Base-by-base conservation (phyloP, 1,140 invertebrate species). In the Macrosteles quadrilineatus region DNA sequence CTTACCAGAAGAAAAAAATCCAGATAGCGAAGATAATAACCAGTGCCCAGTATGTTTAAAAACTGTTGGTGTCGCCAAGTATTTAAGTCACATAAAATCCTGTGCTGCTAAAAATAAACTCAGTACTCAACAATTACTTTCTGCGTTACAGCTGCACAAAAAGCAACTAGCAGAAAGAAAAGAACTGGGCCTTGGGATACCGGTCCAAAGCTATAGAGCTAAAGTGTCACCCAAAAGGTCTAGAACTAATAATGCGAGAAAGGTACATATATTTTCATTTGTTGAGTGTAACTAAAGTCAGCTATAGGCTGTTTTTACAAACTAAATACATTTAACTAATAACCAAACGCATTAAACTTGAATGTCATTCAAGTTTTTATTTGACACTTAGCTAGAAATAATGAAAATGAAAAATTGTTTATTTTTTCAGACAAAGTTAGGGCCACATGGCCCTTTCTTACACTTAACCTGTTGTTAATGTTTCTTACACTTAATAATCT, bases 31-130 rank as follows among this genome's bases (percentile, higher is more conserved):
- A 25, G 17, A 32, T 36, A 71, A 19, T 29, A 72, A 67, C 47
- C 63, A 70, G 57, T 73, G 72, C 43, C 72, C 72, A 12, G 14
- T 73, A 55, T 73, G 72, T 69, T 69, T 68, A 27, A 62, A 69
- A 53, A 63, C 57, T 21, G n/a, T 71, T 29, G 64, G 50, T 27
- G 19, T 62, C 29, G 66, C 40, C 12, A 53, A 66, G 55, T 70
- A 69, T 1, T 62, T 71, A 17, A 66, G 75, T n/a, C 84, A 85
- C 72, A 78, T 81, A 67, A 85, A 85, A 74, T 77, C 71, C 50
- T 85, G 84, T 76, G 83, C 82, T 2, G 50, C 71, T 11, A 82
- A 81, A 69, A 78, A 83, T 73, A 83, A 82, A 43, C 66, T 83
- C 12, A 77, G 83, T 0, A 80, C 79, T 4, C 77, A 79, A 67